A percentile compares a stretch with the other conserved stretches of the same genome.
Evolutionary conservation across 2,888 invertebrate species (phyloP).

Genomic region (Cheilosia urbana): DNA sequence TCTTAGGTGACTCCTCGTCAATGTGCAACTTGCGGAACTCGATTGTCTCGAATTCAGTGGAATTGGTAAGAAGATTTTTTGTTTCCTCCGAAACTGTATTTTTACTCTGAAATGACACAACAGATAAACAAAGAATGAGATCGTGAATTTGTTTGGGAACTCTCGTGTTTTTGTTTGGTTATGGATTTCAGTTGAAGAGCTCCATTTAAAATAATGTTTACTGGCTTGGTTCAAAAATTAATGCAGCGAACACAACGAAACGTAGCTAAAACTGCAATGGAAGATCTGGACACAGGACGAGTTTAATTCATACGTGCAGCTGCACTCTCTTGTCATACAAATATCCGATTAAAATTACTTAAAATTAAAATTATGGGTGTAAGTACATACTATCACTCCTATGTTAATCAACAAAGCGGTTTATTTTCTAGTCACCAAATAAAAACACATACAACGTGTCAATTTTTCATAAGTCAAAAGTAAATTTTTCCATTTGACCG

Average conservation of each 20-base stretch:
- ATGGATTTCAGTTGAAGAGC: slow-evolving; percentile 5
- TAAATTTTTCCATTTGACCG: neutral
- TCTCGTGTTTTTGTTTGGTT: slow-evolving; percentile 18
- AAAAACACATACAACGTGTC: neutral
- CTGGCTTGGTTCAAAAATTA: slow-evolving; percentile 1
- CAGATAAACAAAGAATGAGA: slow-evolving; percentile 13
- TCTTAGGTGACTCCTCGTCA: slow-evolving; percentile 52
- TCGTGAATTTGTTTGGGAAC: slow-evolving; percentile 20
- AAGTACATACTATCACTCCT: too few relatives aligned
- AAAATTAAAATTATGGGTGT: too few relatives aligned
- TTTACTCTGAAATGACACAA: slow-evolving; percentile 57
- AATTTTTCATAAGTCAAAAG: neutral
- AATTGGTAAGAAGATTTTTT: slow-evolving; percentile 50
- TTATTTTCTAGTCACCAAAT: neutral
- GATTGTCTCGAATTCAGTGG: slow-evolving; percentile 37
- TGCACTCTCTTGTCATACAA: too few relatives aligned
- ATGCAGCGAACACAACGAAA: neutral
- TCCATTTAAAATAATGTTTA: slow-evolving; percentile 2
- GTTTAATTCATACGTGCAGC: too few relatives aligned
- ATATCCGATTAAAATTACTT: too few relatives aligned
- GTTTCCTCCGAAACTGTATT: slow-evolving; percentile 36
- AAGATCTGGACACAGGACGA: too few relatives aligned
- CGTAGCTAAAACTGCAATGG: too few relatives aligned
- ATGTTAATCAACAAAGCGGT: too few relatives aligned
- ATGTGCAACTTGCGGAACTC: slow-evolving; percentile 51